Evolutionary conservation across 2,888 invertebrate species (phyloP).

Genomic region (Drosophila infuscata): DNA sequence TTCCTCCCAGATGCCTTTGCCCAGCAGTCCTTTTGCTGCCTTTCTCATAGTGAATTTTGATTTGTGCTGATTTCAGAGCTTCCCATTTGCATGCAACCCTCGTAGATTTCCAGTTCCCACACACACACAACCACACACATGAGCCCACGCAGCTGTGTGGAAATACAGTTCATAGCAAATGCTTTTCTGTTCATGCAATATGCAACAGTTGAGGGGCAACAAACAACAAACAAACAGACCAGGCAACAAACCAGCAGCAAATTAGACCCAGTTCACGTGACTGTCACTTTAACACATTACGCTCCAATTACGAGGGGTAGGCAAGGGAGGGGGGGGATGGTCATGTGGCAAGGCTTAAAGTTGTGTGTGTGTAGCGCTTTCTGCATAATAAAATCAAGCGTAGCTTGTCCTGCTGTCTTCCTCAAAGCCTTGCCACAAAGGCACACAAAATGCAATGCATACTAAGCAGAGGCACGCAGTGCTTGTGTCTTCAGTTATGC

Average conservation of each 20-base stretch:
- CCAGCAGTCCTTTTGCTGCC: background rate
- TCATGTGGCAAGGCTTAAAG: constrained; percentile 8
- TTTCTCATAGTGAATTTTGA: constrained; percentile 2
- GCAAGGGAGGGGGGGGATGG: background rate
- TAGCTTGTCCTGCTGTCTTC: constrained; percentile 52
- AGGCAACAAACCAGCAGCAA: constrained; percentile 53
- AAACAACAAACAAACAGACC: constrained; percentile 38
- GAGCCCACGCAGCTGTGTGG: background rate
- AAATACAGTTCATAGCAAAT: constrained; percentile 33
- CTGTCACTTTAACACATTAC: constrained; percentile 77
- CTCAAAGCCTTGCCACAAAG: constrained; percentile 49
- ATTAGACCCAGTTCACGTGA: constrained; percentile 70
- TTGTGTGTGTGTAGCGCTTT: constrained; percentile 54
- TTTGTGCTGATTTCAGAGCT: constrained; percentile 1
- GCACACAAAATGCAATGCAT: constrained; percentile 72
- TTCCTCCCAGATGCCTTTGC: background rate
- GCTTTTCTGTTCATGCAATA: constrained; percentile 70
- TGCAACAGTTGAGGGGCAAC: constrained; percentile 68
- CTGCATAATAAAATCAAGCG: constrained; percentile 72
- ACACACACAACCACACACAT: background rate
- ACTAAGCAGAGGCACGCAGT: constrained; percentile 54
- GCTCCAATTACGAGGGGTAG: constrained; percentile 70
- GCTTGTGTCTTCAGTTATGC: constrained; percentile 50
- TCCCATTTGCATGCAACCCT: constrained; percentile 23
- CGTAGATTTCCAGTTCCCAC: background rate